Conservation (phyloP, 1,140 invertebrate genomes). For the Brachionus angularis region DNA sequence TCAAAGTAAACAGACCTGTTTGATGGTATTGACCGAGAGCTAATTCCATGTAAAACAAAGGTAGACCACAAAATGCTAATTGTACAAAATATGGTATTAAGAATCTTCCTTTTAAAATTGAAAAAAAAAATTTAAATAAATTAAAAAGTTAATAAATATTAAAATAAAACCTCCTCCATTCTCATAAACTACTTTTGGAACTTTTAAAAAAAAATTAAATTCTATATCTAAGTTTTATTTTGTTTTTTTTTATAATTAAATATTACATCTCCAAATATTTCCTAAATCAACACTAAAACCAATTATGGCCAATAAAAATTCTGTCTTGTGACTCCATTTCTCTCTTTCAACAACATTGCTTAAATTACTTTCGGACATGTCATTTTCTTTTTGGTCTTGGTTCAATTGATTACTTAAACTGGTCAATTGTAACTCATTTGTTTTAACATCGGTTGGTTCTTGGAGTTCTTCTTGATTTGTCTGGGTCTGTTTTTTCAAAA, state of each 20-base stretch:
- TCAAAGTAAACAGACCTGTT: conserved; percentile 57
- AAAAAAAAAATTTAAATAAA: not conserved
- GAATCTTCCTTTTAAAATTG: conserved; percentile 56
- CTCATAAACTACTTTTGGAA: conserved; percentile 87
- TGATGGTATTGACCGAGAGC: conserved; percentile 60
- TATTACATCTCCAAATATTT: conserved; percentile 54
- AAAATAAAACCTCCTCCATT: conserved; percentile 86
- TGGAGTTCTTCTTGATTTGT: too few species aligned
- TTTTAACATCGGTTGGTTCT: too few species aligned
- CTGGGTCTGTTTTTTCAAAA: too few species aligned
- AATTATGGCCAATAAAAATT: conserved; percentile 44
- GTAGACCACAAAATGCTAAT: conserved; percentile 59
- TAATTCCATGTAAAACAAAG: conserved; percentile 61
- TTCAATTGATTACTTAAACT: too few species aligned
- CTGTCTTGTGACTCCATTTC: conserved; percentile 37
- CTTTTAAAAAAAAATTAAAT: conserved; percentile 23
- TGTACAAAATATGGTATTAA: conserved; percentile 60
- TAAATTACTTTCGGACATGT: not conserved
- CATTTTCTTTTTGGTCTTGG: not conserved
- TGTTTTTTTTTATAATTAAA: not conserved
- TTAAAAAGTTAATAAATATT: too few species aligned
- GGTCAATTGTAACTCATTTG: too few species aligned
- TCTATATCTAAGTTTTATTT: not conserved
- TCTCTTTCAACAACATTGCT: conserved; percentile 10
- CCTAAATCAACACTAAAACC: conserved; percentile 42